Evolutionary conservation across 2,113 vertebrate species (phyloP).

Genomic region (Saimiri boliviensis): DNA sequence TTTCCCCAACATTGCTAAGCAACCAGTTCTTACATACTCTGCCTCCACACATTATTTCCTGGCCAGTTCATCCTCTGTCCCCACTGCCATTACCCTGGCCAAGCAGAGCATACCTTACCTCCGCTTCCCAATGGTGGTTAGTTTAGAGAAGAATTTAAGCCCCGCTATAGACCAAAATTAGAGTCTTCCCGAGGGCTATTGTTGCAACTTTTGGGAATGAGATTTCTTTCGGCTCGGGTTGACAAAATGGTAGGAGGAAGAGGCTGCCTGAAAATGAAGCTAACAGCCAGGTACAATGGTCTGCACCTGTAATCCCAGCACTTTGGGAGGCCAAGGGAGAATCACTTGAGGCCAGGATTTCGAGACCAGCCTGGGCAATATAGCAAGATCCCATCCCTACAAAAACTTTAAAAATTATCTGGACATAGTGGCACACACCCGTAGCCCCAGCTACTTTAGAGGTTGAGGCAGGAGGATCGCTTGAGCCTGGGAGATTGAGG

Average conservation of each 20-base stretch:
- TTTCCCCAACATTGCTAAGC: not conserved
- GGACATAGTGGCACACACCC: too few species aligned
- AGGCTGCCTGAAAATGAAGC: not conserved
- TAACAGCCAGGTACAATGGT: too few species aligned
- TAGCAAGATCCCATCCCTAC: too few species aligned
- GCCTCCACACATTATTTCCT: not conserved
- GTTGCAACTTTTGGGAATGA: not conserved
- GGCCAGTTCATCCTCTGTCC: not conserved
- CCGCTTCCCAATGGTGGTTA: not conserved
- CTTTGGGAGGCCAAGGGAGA: too few species aligned
- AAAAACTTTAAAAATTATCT: too few species aligned
- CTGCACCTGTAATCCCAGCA: too few species aligned
- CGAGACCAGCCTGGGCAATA: too few species aligned
- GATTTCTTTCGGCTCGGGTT: not conserved
- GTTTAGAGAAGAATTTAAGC: not conserved
- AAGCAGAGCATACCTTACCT: not conserved
- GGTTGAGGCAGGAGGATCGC: too few species aligned
- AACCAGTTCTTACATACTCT: not conserved
- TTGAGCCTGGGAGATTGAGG: too few species aligned
- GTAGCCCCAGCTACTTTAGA: too few species aligned
- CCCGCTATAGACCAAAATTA: not conserved
- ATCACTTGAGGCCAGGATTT: too few species aligned
- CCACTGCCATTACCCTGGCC: not conserved
- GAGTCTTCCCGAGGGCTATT: not conserved
- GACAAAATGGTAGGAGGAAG: not conserved